phyloP scores from a whole-genome alignment of 2,113 vertebrate species.

The Anguilla japonica region DNA sequence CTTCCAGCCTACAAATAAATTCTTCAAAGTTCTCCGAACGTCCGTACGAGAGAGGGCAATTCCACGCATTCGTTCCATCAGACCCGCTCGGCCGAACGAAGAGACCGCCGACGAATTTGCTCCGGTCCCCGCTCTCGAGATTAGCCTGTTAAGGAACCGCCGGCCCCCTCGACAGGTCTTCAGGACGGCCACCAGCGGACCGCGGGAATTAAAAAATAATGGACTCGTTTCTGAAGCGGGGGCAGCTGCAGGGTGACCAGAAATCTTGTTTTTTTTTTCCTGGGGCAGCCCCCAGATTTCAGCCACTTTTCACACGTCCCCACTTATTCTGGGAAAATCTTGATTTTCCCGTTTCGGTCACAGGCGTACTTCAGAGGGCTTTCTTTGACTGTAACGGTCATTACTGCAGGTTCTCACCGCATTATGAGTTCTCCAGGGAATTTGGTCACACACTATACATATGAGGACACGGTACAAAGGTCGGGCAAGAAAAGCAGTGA shows the following conservation, averaged over 20 bases:
- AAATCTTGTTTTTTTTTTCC: no score
- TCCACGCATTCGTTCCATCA: slow-evolving; percentile 54
- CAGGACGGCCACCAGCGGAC: not conserved
- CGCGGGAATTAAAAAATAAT: not conserved
- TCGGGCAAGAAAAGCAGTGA: not conserved
- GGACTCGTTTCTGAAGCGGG: not conserved
- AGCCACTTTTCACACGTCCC: no score
- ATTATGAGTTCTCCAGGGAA: no score
- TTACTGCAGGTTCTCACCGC: no score
- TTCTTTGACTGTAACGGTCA: no score
- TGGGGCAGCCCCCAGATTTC: no score
- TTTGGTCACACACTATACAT: no score
- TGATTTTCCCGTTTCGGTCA: no score
- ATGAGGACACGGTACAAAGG: not conserved
- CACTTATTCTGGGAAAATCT: no score
- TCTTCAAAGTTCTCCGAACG: not conserved
- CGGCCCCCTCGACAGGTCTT: not conserved
- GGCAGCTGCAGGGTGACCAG: not conserved
- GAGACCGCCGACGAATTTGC: slow-evolving; percentile 42
- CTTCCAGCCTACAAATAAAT: slow-evolving; percentile 29
- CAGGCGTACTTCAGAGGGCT: no score
- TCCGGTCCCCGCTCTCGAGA: not conserved
- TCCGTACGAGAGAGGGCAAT: slow-evolving; percentile 37
- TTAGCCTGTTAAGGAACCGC: not conserved
- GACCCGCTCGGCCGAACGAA: slow-evolving; percentile 62